phyloP scores from a whole-genome alignment of 2,797 vertebrate genomes.

The Premnoplex brunnescens region DNA sequence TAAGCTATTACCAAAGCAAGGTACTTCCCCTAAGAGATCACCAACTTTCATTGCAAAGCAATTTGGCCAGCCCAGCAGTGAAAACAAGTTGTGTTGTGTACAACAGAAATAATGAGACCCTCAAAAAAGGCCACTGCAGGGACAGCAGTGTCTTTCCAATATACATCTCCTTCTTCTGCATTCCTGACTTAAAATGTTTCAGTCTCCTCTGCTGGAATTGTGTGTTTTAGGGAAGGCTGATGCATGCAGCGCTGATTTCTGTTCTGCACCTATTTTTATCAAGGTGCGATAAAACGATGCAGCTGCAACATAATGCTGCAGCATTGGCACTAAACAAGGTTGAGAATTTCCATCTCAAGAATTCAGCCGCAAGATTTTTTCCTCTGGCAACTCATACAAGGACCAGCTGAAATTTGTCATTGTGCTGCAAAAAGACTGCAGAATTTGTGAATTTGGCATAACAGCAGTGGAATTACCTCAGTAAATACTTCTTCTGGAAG shows the following conservation, averaged over 20 bases:
- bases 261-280: slow-evolving; percentile 20
- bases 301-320: slow-evolving; percentile 31
- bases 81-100: neutral
- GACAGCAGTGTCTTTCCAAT: neutral
- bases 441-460: neutral
- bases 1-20: neutral
- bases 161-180: neutral
- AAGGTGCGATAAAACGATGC: neutral
- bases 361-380: neutral
- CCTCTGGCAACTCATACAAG: neutral
- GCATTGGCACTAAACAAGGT: neutral
- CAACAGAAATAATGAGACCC: neutral
- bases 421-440: neutral
- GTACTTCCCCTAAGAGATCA: neutral
- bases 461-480: neutral
- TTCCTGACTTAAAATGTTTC: neutral
- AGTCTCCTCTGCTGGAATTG: neutral
- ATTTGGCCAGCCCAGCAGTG: neutral
- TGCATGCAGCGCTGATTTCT: neutral
- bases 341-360: neutral
- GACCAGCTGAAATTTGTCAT: neutral
- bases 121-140: neutral
- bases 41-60: neutral
- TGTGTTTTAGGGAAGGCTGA: neutral
- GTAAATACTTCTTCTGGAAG: neutral